Conservation (phyloP, 2,888 invertebrate genomes). For the Napeogenes sylphis region DNA sequence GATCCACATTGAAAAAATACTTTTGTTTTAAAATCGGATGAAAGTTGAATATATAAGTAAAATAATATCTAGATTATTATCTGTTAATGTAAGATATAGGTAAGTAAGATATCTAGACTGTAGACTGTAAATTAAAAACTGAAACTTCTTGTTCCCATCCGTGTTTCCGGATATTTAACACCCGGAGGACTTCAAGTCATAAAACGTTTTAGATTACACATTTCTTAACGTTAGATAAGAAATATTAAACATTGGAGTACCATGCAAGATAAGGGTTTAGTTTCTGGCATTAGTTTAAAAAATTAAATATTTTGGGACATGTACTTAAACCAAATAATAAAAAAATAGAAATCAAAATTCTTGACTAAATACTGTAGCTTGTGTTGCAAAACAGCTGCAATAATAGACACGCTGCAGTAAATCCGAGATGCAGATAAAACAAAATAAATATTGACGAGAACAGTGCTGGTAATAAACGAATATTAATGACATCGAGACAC, state of each 20-base stretch:
- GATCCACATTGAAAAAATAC: constrained; percentile 8
- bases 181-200: not conserved
- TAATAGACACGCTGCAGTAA: constrained; percentile 4
- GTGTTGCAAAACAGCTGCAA: constrained; percentile 4
- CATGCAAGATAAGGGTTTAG: no score
- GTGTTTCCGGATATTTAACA: no score
- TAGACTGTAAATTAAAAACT: no score
- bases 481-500: constrained; percentile 53
- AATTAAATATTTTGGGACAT: no score
- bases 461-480: constrained; percentile 40
- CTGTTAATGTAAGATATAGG: no score
- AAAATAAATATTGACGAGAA: constrained; percentile 28
- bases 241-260: no score
- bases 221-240: no score
- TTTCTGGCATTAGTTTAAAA: no score
- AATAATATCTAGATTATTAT: no score
- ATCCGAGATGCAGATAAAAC: constrained; percentile 9
- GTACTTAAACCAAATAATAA: not conserved
- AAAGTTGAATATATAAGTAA: constrained; percentile 6
- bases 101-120: not conserved
- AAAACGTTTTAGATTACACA: not conserved
- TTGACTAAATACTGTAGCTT: not conserved
- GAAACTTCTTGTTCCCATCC: no score
- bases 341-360: not conserved
- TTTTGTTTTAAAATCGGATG: constrained; percentile 15